Evolutionary conservation across 2,113 vertebrate species (phyloP).

Genomic region (Manacus vitellinus): DNA sequence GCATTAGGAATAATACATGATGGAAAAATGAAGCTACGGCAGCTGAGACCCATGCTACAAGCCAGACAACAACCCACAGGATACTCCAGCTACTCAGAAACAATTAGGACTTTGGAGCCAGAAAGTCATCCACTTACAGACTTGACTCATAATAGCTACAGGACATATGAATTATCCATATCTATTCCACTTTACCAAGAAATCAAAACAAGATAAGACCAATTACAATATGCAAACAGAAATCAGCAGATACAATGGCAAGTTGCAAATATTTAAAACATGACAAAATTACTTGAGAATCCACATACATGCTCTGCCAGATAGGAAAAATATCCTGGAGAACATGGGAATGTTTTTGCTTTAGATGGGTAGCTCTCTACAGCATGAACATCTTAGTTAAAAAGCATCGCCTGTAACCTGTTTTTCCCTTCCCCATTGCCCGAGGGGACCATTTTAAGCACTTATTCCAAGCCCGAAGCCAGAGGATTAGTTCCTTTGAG

Average conservation of each 20-base stretch:
- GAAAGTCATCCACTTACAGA: slow-evolving; percentile 63
- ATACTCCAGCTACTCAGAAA: slow-evolving; percentile 69
- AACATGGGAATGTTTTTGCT: slow-evolving; percentile 23
- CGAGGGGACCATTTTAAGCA: slow-evolving; percentile 54
- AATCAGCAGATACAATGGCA: slow-evolving; percentile 33
- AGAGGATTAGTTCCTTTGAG: slow-evolving; percentile 53
- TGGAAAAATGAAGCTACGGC: slow-evolving; percentile 74
- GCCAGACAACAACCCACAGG: slow-evolving; percentile 75
- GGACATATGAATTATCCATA: slow-evolving; percentile 71
- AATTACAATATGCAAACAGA: slow-evolving; percentile 57
- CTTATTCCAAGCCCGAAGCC: slow-evolving; percentile 56
- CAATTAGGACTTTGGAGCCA: slow-evolving; percentile 76
- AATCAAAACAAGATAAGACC: slow-evolving; percentile 71
- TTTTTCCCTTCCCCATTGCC: slow-evolving; percentile 59
- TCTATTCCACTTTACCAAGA: slow-evolving; percentile 64
- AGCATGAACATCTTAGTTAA: slow-evolving; percentile 59
- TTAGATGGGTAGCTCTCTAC: slow-evolving; percentile 38
- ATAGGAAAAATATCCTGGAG: slow-evolving; percentile 41
- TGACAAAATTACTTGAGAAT: slow-evolving; percentile 48
- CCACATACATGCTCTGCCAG: not conserved
- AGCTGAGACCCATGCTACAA: slow-evolving; percentile 71
- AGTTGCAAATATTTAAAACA: slow-evolving; percentile 51
- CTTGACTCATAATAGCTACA: slow-evolving; percentile 66
- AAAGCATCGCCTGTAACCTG: slow-evolving; percentile 61
- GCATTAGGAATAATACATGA: slow-evolving; percentile 73